Base-by-base conservation (phyloP, 2,888 invertebrate genomes). In the Ophion slaviceki region DNA sequence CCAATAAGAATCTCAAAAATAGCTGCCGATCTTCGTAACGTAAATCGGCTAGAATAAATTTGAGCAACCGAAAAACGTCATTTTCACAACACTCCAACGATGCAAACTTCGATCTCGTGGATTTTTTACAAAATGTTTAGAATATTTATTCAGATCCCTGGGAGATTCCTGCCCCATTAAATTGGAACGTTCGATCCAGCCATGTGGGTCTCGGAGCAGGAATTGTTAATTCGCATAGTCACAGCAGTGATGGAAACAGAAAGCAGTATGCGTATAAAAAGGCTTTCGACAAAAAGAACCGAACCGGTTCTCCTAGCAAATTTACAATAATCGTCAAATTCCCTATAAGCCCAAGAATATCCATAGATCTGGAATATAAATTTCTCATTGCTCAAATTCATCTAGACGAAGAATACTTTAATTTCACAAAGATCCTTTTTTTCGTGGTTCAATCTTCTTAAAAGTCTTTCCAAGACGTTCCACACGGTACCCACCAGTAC, bases 381-480 rank as follows among this genome's bases (percentile, higher is more conserved):
- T 36, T 75, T 75, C 28, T 64, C 28, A 75, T 11, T 47, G 53
- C 32, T 64, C 64, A 32, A 64, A 32, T 45, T 75, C 36, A 14
- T 5, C 61, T 75, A 28, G 28, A 32, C 47, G 28, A 32, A 17
- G 47, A 64, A 28, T 28, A 53, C 28, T 70, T 67, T 20, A 36
- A 6, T 67, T 67, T 24, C 57, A 32, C 32, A 40, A 61, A 61
- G 7, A 74, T 61, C 8, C n/a, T 36, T 68, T 20, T 40, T 14
- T 47, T 71, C 20, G n/a, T 24, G 11, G 36, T 66, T 53, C 72
- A 66, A 80, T 71, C 57, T 67, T 45, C 32, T 20, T 45, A 59
- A 80, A 74, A 61, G 59, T 45, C 66, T 79, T 45, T 59, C 40
- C 45, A 67, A 67, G 28, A 59, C 67, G 57, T 80, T 80, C 66